phyloP scores from a whole-genome alignment of 1,140 invertebrate species.

The Rhizoglyphus robini region DNA sequence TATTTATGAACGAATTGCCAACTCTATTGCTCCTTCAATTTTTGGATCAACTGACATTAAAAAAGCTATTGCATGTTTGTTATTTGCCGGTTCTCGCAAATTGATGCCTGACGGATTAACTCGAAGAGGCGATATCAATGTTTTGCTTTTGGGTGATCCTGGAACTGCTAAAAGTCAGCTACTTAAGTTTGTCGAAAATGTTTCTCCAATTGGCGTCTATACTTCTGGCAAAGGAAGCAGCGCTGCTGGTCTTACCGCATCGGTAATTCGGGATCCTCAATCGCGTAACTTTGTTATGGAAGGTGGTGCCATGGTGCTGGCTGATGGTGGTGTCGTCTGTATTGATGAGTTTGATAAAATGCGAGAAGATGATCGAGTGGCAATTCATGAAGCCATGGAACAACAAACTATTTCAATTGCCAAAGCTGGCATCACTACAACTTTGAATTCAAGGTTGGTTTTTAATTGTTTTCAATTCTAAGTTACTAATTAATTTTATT shows the following conservation, averaged over 20 bases:
- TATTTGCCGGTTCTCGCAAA: slow-evolving; percentile 72
- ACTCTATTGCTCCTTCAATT: slow-evolving; percentile 92
- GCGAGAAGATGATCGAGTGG: slow-evolving; percentile 96
- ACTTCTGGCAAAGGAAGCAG: slow-evolving; percentile 98
- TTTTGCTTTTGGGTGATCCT: slow-evolving; percentile 89
- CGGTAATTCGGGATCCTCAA: slow-evolving; percentile 81
- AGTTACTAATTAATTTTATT: not conserved
- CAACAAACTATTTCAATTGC: slow-evolving; percentile 99
- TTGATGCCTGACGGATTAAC: slow-evolving; percentile 82
- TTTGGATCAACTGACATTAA: slow-evolving; percentile 90
- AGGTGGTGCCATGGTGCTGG: slow-evolving; percentile 98
- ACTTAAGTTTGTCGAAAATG: slow-evolving; percentile 92
- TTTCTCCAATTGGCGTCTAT: slow-evolving; percentile 89
- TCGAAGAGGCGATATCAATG: slow-evolving; percentile 90
- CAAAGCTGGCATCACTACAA: slow-evolving; percentile 98
- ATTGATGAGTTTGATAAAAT: slow-evolving; percentile 99
- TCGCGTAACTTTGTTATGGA: slow-evolving; percentile 98
- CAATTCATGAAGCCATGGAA: slow-evolving; percentile 99
- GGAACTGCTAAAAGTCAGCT: slow-evolving; percentile 98
- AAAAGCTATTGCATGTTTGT: slow-evolving; percentile 84
- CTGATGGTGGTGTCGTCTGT: slow-evolving; percentile 96
- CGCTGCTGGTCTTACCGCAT: slow-evolving; percentile 95
- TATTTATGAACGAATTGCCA: slow-evolving; percentile 75
- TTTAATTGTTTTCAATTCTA: not conserved
- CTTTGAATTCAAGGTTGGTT: slow-evolving; percentile 62